A percentile compares a stretch with the other conserved stretches of the same genome.
phyloP scores from a whole-genome alignment of 64 coral and sea anemone genomes.

The Platygyra sinensis region DNA sequence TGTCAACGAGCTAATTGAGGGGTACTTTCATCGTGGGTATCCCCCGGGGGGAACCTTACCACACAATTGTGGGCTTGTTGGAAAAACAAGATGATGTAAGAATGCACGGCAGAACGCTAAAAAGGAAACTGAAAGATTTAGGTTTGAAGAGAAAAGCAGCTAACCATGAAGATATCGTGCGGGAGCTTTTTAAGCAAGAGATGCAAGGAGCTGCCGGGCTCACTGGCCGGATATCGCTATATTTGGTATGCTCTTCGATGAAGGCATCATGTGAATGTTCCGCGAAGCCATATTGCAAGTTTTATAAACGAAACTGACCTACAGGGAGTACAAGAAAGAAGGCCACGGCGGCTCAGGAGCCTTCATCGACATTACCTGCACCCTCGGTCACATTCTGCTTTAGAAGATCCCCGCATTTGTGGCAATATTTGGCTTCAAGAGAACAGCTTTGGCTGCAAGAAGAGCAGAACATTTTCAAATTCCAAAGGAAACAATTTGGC shows the following conservation, averaged over 20 bases:
- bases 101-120: too few species aligned
- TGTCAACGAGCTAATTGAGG: background rate
- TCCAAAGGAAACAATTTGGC: too few species aligned
- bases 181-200: slow-evolving; percentile 19
- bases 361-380: too few species aligned
- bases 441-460: too few species aligned
- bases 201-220: slow-evolving; percentile 61
- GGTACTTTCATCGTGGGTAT: slow-evolving; percentile 39
- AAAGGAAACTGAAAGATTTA: slow-evolving; percentile 19
- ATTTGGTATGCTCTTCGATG: slow-evolving; percentile 61
- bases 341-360: too few species aligned
- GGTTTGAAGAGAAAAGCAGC: slow-evolving; percentile 44
- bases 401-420: too few species aligned
- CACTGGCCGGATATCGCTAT: slow-evolving; percentile 55
- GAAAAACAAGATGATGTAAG: slow-evolving; percentile 3
- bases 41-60: too few species aligned
- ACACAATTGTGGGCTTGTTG: slow-evolving; percentile 4
- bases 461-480: too few species aligned
- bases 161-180: slow-evolving; percentile 4
- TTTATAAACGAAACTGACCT: too few species aligned
- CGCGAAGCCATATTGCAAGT: slow-evolving; percentile 19
- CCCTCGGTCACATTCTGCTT: too few species aligned
- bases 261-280: slow-evolving; percentile 58
- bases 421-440: too few species aligned
- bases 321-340: too few species aligned